These are phyloP conservation scores for Artemisiospiza belli DNA, from an alignment of 2,113 vertebrate genomes.

Conservation along the genomic window DNA sequence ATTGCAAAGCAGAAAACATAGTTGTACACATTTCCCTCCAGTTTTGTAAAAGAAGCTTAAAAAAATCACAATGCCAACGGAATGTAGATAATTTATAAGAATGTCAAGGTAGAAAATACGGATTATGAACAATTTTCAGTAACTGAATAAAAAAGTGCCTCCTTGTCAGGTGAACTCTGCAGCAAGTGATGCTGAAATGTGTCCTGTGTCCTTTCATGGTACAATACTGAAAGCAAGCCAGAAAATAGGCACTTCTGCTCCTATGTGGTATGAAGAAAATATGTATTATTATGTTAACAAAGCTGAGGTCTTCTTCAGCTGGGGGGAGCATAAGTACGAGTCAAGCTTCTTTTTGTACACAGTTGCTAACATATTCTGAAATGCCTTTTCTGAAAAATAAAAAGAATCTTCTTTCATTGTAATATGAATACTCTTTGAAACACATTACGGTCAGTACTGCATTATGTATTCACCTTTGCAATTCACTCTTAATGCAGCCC, in stretches of 20 bases:
- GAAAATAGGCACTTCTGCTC: neutral
- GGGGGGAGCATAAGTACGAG: neutral
- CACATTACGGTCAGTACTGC: neutral
- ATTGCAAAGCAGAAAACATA: constrained; percentile 18
- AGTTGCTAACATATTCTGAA: neutral
- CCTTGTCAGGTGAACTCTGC: neutral
- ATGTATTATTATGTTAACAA: neutral
- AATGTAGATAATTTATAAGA: constrained; percentile 18
- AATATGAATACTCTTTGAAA: neutral
- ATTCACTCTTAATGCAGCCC: neutral
- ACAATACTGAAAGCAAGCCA: neutral
- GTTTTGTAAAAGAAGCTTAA: constrained; percentile 34
- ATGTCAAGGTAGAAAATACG: constrained; percentile 24
- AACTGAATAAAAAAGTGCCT: neutral
- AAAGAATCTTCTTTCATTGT: neutral
- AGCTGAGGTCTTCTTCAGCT: neutral
- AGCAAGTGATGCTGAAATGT: neutral
- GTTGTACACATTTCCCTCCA: constrained; percentile 35
- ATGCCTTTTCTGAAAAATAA: neutral
- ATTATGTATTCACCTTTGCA: neutral
- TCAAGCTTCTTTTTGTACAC: neutral
- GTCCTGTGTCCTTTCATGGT: neutral
- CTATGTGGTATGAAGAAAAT: neutral
- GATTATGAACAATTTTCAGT: neutral
- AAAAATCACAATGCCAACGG: constrained; percentile 4